Conservation (phyloP, 2,797 vertebrate genomes). For the Sardinella longiceps region DNA sequence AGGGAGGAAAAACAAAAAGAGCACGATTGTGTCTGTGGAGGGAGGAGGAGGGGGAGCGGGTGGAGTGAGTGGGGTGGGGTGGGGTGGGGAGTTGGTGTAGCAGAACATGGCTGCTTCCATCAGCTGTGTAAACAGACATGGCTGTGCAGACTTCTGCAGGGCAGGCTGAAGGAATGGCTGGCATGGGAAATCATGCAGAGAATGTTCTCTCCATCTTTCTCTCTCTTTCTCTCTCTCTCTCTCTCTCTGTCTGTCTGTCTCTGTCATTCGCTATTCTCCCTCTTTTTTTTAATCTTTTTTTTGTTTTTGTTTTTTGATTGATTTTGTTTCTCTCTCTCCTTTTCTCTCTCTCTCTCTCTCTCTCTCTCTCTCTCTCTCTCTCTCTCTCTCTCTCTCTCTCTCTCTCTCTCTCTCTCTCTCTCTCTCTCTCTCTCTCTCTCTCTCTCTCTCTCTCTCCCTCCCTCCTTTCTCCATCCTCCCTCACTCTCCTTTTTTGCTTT, state of each 20-base stretch:
- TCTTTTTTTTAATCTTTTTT: not conserved
- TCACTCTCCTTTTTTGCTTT: not conserved
- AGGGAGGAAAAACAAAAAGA: constrained; percentile 50
- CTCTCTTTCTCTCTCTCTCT: not conserved
- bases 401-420: not conserved
- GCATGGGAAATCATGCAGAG: constrained; percentile 19
- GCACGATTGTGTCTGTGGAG: not conserved
- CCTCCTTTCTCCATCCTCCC: not conserved
- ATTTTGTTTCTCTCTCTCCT: not conserved
- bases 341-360: not conserved
- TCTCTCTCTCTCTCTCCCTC: not conserved
- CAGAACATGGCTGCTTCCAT: not conserved
- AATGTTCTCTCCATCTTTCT: not conserved
- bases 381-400: not conserved
- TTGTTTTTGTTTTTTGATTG: not conserved
- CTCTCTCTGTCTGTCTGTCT: not conserved
- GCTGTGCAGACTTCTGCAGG: not conserved
- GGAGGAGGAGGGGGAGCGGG: not conserved
- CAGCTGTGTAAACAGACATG: constrained; percentile 10
- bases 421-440: not conserved
- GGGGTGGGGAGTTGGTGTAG: constrained; percentile 1
- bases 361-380: too few species aligned
- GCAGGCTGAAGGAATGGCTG: constrained; percentile 2
- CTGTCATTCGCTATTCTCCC: not conserved
- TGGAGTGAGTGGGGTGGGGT: too few species aligned